Evolutionary conservation across 2,888 invertebrate genomes (phyloP).

Genomic region (Archips crataeganus): DNA sequence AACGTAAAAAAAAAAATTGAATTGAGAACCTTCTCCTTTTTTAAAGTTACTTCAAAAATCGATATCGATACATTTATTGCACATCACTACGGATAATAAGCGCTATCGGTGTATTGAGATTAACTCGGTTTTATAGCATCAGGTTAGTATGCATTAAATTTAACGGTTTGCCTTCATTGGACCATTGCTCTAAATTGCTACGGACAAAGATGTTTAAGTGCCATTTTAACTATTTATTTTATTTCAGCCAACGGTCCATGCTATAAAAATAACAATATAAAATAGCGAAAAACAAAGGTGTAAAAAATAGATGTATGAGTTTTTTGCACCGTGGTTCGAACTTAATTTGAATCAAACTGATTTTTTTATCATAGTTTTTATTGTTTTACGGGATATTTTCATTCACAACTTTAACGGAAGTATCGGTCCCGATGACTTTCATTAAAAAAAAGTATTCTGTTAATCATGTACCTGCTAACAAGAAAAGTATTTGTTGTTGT

Average conservation of each 20-base stretch:
- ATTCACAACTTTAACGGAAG: neutral
- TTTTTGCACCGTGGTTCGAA: neutral
- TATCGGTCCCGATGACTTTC: no score
- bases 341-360: neutral
- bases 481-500: no score
- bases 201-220: conserved; percentile 73
- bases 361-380: neutral
- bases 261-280: conserved; percentile 42
- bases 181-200: conserved; percentile 73
- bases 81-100: conserved; percentile 76
- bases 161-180: conserved; percentile 79
- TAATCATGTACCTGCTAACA: no score
- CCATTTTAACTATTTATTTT: conserved; percentile 69
- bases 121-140: conserved; percentile 82
- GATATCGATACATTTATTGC: conserved; percentile 24
- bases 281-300: conserved; percentile 39
- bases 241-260: conserved; percentile 44
- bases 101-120: conserved; percentile 85
- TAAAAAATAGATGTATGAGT: conserved; percentile 19
- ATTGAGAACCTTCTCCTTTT: no score
- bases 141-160: conserved; percentile 84
- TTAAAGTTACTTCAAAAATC: neutral
- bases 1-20: no score
- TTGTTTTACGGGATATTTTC: neutral
- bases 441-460: no score